phyloP scores from a whole-genome alignment of 2,888 invertebrate genomes.

The Chymomyza amoena region DNA sequence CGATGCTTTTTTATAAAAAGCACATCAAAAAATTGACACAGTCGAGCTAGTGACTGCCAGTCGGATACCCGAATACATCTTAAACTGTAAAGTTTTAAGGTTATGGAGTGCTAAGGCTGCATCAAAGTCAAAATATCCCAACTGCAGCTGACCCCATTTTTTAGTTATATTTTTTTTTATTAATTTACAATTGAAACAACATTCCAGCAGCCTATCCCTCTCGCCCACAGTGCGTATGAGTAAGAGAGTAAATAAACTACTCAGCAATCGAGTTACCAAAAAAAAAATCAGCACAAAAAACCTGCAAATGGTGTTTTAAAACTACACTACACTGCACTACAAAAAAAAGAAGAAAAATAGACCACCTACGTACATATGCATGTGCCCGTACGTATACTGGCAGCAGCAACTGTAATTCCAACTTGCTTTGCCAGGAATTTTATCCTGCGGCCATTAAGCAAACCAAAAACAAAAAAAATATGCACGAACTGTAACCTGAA shows the following conservation, averaged over 20 bases:
- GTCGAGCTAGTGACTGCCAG: too few species aligned
- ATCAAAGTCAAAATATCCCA: too few species aligned
- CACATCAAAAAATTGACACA: too few species aligned
- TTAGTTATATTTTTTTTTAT: too few species aligned
- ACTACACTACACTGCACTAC: conserved; percentile 14
- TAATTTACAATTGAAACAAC: too few species aligned
- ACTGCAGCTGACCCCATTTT: too few species aligned
- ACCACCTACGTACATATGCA: neutral
- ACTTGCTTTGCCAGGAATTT: conserved; percentile 39
- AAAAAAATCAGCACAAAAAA: conserved; percentile 9
- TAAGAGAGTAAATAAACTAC: conserved; percentile 12
- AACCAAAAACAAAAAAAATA: conserved; percentile 16
- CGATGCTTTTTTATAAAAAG: too few species aligned
- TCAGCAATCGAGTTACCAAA: neutral
- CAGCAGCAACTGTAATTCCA: neutral
- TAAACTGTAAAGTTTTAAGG: too few species aligned
- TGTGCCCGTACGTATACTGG: conserved; percentile 2
- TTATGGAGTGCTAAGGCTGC: too few species aligned
- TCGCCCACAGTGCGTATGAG: conserved; percentile 1
- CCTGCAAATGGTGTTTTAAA: conserved; percentile 34
- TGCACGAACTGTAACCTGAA: conserved; percentile 48
- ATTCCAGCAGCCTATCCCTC: too few species aligned
- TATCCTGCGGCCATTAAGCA: conserved; percentile 66
- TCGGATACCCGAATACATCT: too few species aligned
- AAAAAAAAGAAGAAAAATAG: conserved; percentile 1